Evolutionary conservation across 2,113 vertebrate genomes (phyloP), one percentile per base, ranked within the genome.

Genomic region (Geococcyx californianus): DNA sequence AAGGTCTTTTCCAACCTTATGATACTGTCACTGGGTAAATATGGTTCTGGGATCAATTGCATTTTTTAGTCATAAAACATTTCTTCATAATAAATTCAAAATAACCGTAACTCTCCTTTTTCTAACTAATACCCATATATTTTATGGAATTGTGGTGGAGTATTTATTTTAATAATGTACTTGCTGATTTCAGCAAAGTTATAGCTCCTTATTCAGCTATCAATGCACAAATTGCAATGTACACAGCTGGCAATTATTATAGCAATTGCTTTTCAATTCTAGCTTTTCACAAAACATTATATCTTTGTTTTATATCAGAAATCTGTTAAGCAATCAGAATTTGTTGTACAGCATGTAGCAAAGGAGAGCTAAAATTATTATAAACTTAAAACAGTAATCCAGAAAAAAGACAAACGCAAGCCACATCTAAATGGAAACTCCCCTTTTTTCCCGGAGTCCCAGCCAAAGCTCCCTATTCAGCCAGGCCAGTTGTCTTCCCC

Each of bases 101-200:
- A 31, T 29, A 75, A 45, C 9, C n/a, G 16, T 47, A 60, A 58
- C 28, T 36, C 33, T 7, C 0, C 0, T 7, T 11, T 40, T 64
- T 74, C 16, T 18, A 62, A 64, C 13, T 0, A 0, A 51, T 25
- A 44, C 3, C 21, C 4, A 28, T 4, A 24, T 3, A 38, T 62
- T 75, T 70, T 40, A 81, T 21, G 6, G 47, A 84, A 77, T 21
- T 52, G 7, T 36, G 16, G 5, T 67, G 16, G 26, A 67, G 26
- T 28, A 26, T 31, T 74, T 55, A 26, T 59, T 76, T 90, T 56
- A 79, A 42, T 36, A 72, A 84, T 3, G 12, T 26, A 28, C 59
- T 81, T 87, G 54, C 10, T 54, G 36, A 45, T 16, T 59, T 64
- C 24, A 64, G 36, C 31, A 45, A 80, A 90, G 33, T n/a, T 42